Evolutionary conservation across 2,797 vertebrate species (phyloP), one percentile per base, ranked within the genome.

Genomic region (Anas acuta): DNA sequence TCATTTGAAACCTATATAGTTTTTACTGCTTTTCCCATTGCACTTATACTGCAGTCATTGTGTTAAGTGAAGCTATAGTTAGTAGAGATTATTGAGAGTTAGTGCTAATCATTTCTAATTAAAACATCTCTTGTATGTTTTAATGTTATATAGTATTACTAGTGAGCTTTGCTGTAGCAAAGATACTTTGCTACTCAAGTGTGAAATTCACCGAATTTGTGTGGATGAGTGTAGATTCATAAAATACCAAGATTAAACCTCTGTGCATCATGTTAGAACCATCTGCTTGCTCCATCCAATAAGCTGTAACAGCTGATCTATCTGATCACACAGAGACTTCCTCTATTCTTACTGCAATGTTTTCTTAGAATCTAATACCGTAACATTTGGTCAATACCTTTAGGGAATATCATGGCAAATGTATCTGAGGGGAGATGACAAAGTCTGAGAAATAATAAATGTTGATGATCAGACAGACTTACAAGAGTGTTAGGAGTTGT

Each of bases 271-370:
- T 69, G 60, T 90, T 88, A 60, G 77, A 87, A 90, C 78, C 94
- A 94, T 94, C 96, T 94, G 93, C 80, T 93, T 90, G 47, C 67
- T 88, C 74, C 82, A 89, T 78, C 57, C 88, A 66, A 30, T 85
- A 87, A 83, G 18, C 49, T 81, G 60, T 83, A 92, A 72, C 72
- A 87, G 74, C 81, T 95, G 92, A 96, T 95, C 61, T 82, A 30
- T 79, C 57, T 81, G 88, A 69, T 66, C 10, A 3, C 78, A 43
- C 76, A 60, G 65, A 84, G 33, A 51, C 45, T 91, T 93, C 28
- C 53, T 84, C 64, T 66, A 18, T 91, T 72, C 77, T 79, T 88
- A 41, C 35, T 56, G 69, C 35, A 32, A 16, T 30, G 69, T 67
- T 89, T 51, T 53, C 76, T 66, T 86, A 69, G 66, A 72, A 87